phyloP scores from a whole-genome alignment of 2,888 invertebrate species.

The Mimumesa dahlbomi region DNA sequence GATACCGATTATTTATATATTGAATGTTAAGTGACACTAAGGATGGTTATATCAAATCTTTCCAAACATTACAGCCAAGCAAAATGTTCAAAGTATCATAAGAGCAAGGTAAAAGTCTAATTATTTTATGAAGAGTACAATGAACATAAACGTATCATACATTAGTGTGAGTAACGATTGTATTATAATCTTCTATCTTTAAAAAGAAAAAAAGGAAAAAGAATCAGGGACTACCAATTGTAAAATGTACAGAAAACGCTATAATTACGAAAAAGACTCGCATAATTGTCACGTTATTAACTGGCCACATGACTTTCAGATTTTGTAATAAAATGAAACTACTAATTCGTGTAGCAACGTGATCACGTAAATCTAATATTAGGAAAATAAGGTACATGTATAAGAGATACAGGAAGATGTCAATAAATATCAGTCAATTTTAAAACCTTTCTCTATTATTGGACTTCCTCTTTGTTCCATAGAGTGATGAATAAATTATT shows the following conservation, averaged over 20 bases:
- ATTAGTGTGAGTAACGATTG: constrained; percentile 33
- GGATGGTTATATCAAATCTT: constrained; percentile 11
- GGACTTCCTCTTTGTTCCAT: too few relatives aligned
- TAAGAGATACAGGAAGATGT: constrained; percentile 52
- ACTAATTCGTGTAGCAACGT: constrained; percentile 17
- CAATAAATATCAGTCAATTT: constrained; percentile 65
- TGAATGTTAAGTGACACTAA: constrained; percentile 28
- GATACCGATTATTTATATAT: constrained; percentile 43
- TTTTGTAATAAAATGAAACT: constrained; percentile 50
- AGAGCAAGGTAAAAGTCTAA: constrained; percentile 19
- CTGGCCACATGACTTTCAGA: constrained; percentile 19
- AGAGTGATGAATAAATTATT: background rate
- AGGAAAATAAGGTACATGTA: constrained; percentile 35
- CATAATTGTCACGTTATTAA: constrained; percentile 24
- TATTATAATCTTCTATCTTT: constrained; percentile 53
- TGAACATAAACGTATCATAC: constrained; percentile 51
- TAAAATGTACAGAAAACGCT: constrained; percentile 54
- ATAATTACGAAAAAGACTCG: constrained; percentile 36
- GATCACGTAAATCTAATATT: constrained; percentile 33
- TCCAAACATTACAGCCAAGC: constrained; percentile 4
- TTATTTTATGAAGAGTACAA: constrained; percentile 61
- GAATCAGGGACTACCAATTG: constrained; percentile 59
- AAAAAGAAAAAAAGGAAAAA: too few relatives aligned
- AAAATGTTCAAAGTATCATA: constrained; percentile 16
- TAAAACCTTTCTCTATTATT: constrained; percentile 33